Evolutionary conservation across 2,797 vertebrate species (phyloP).

Genomic region (Phyllotis vaccarum): DNA sequence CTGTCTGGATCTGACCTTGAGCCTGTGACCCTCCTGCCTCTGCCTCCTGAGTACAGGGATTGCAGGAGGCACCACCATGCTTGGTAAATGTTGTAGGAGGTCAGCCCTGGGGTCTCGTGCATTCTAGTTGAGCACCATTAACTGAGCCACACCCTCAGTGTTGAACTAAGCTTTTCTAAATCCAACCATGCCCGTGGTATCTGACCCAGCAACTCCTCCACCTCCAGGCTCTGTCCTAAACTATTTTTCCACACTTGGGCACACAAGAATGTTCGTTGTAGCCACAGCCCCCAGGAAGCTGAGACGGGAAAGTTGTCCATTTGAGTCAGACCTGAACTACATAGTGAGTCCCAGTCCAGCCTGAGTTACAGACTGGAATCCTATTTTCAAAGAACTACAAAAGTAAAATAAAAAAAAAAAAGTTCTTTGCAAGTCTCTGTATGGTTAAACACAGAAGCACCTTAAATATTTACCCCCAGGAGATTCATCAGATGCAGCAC

Average conservation of each 20-base stretch:
- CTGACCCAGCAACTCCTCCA: neutral
- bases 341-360: neutral
- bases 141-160: neutral
- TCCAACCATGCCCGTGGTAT: neutral
- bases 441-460: neutral
- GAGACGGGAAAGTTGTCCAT: neutral
- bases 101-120: neutral
- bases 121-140: too few relatives aligned
- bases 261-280: neutral
- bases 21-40: neutral
- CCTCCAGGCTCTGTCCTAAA: neutral
- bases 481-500: neutral
- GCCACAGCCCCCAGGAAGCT: neutral
- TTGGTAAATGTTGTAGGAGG: neutral
- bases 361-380: neutral
- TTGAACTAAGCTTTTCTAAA: neutral
- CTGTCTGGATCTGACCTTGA: neutral
- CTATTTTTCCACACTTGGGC: neutral
- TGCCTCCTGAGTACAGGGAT: neutral
- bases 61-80: accelerated
- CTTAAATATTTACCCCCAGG: neutral
- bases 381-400: neutral
- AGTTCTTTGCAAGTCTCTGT: neutral
- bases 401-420: too few relatives aligned
- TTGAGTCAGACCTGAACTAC: neutral